phyloP scores from a whole-genome alignment of 2,797 vertebrate species.

The Heteromormyrus szaboi region DNA sequence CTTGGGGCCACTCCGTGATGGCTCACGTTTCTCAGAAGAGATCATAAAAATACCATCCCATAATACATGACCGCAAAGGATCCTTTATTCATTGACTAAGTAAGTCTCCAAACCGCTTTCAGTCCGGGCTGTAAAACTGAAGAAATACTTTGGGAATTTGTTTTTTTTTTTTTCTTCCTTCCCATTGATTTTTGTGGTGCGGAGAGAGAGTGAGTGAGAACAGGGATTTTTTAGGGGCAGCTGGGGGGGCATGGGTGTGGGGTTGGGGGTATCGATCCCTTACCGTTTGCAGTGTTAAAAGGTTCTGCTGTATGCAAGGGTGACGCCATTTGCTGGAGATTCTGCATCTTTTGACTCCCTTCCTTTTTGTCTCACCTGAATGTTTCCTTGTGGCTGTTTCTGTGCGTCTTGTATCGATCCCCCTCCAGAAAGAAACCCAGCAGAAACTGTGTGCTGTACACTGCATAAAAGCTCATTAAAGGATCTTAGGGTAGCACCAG shows the following conservation, averaged over 20 bases:
- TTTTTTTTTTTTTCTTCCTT: slow-evolving; percentile 32
- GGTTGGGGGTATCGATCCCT: slow-evolving; percentile 27
- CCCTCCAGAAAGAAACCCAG: not conserved
- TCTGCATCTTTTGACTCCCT: not conserved
- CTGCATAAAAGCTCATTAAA: not conserved
- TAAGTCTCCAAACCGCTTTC: slow-evolving; percentile 19
- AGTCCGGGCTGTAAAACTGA: slow-evolving; percentile 20
- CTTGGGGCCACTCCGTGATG: not conserved
- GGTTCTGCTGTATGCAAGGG: not conserved
- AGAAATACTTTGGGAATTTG: slow-evolving; percentile 32
- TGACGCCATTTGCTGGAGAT: not conserved
- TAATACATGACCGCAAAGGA: slow-evolving; percentile 24
- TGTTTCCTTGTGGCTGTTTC: not conserved
- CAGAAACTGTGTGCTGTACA: not conserved
- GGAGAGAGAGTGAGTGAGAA: slow-evolving; percentile 23
- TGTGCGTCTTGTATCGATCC: not conserved
- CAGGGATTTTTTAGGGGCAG: slow-evolving; percentile 20
- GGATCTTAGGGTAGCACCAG: not conserved
- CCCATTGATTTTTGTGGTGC: slow-evolving; percentile 25
- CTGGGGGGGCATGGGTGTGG: not conserved
- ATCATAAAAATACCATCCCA: slow-evolving; percentile 25
- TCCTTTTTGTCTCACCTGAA: not conserved
- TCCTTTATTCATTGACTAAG: slow-evolving; percentile 22
- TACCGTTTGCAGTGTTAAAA: slow-evolving; percentile 13
- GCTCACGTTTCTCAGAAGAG: slow-evolving; percentile 21